Evolutionary conservation across 2,888 invertebrate genomes (phyloP).

Genomic region (Mechanitis mazaeus): DNA sequence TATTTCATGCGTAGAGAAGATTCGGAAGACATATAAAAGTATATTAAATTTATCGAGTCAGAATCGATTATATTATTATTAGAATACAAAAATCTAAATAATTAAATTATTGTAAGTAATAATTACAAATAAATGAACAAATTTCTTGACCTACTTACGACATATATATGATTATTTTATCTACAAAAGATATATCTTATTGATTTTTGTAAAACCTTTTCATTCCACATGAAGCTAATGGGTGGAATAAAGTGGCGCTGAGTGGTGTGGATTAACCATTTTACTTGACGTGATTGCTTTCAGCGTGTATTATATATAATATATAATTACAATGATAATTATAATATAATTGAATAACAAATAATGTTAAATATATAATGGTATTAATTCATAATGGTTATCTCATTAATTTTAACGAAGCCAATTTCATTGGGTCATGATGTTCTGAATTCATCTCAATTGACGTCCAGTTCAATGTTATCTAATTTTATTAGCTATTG

Average conservation of each 20-base stretch:
- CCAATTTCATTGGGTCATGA: constrained; percentile 16
- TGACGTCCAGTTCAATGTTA: constrained; percentile 53
- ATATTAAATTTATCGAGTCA: too few relatives aligned
- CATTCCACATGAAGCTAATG: constrained; percentile 1
- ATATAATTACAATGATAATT: not conserved
- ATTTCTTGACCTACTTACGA: too few relatives aligned
- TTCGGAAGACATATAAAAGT: too few relatives aligned
- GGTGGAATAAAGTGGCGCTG: not conserved
- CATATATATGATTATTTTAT: not conserved
- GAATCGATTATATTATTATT: too few relatives aligned
- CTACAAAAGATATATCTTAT: not conserved
- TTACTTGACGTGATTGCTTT: not conserved
- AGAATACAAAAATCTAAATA: too few relatives aligned
- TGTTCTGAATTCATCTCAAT: constrained; percentile 38
- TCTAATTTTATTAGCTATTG: constrained; percentile 71
- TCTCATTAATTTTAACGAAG: constrained; percentile 25
- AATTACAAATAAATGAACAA: too few relatives aligned
- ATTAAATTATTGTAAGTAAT: too few relatives aligned
- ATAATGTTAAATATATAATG: not conserved
- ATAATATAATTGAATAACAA: not conserved
- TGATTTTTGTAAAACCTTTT: constrained; percentile 1
- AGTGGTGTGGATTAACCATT: constrained; percentile 4
- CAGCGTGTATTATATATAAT: not conserved
- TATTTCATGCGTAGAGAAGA: too few relatives aligned
- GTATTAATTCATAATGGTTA: constrained; percentile 12